Conservation (phyloP, 2,797 vertebrate species). For the Hippocampus kuda region DNA sequence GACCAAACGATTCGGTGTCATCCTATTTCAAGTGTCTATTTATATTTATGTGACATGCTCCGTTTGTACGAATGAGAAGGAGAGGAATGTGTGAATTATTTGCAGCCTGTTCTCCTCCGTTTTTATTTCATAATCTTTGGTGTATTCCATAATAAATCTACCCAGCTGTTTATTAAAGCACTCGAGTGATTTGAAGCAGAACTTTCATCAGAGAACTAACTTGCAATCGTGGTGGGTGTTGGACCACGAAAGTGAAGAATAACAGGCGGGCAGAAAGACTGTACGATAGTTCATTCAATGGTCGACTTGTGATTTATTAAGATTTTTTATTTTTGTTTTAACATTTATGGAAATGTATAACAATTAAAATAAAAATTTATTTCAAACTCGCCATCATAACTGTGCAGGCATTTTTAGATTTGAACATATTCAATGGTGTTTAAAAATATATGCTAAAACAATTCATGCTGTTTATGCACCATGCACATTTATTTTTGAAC, state of each 20-base stretch:
- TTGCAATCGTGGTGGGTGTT: background rate
- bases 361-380: too few relatives aligned
- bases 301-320: too few relatives aligned
- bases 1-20: conserved; percentile 79
- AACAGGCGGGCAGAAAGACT: background rate
- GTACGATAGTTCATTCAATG: too few relatives aligned
- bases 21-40: conserved; percentile 68
- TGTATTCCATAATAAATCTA: conserved; percentile 68
- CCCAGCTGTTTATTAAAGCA: conserved; percentile 71
- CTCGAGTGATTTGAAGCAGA: conserved; percentile 48
- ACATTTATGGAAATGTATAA: too few relatives aligned
- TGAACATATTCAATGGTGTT: too few relatives aligned
- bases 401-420: too few relatives aligned
- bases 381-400: too few relatives aligned
- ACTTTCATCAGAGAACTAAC: background rate
- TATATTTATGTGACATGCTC: conserved; percentile 70
- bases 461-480: too few relatives aligned
- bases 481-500: too few relatives aligned
- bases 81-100: conserved; percentile 63
- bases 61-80: conserved; percentile 62
- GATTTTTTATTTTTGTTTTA: too few relatives aligned
- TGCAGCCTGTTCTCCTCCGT: conserved; percentile 58
- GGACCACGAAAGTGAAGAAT: background rate
- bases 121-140: conserved; percentile 63
- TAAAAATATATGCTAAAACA: too few relatives aligned